phyloP scores from a whole-genome alignment of 2,888 invertebrate species.

The Drosophila histrio region DNA sequence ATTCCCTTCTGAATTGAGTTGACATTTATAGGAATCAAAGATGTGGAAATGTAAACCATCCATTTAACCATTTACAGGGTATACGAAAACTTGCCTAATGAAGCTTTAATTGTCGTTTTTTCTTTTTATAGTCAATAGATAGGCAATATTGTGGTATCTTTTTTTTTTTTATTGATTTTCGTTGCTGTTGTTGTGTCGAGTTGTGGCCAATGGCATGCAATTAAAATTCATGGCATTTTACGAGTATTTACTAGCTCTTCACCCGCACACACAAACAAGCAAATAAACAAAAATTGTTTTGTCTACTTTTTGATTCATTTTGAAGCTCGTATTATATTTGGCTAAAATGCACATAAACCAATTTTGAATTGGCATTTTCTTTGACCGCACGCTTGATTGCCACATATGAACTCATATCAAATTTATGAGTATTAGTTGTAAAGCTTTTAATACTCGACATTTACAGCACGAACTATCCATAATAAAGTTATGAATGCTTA shows the following conservation, averaged over 20 bases:
- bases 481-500: slow-evolving; percentile 1
- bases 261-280: slow-evolving; percentile 34
- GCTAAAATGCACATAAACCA: neutral
- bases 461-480: slow-evolving; percentile 5
- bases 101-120: slow-evolving; percentile 57
- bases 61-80: neutral
- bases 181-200: slow-evolving; percentile 17
- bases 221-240: slow-evolving; percentile 63
- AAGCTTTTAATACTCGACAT: slow-evolving; percentile 16
- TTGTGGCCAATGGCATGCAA: slow-evolving; percentile 44
- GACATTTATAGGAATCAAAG: neutral
- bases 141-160: slow-evolving; percentile 18
- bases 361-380: slow-evolving; percentile 20
- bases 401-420: slow-evolving; percentile 8
- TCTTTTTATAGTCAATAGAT: slow-evolving; percentile 15
- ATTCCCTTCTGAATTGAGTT: neutral
- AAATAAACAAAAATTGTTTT: slow-evolving; percentile 22
- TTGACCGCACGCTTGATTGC: slow-evolving; percentile 27
- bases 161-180: slow-evolving; percentile 33
- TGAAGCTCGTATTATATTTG: slow-evolving; percentile 7
- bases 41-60: neutral
- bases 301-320: slow-evolving; percentile 6
- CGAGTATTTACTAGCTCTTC: slow-evolving; percentile 40
- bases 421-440: slow-evolving; percentile 27
- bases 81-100: slow-evolving; percentile 43